Base-by-base conservation (phyloP, 2,888 invertebrate genomes). In the Carcina quercana region DNA sequence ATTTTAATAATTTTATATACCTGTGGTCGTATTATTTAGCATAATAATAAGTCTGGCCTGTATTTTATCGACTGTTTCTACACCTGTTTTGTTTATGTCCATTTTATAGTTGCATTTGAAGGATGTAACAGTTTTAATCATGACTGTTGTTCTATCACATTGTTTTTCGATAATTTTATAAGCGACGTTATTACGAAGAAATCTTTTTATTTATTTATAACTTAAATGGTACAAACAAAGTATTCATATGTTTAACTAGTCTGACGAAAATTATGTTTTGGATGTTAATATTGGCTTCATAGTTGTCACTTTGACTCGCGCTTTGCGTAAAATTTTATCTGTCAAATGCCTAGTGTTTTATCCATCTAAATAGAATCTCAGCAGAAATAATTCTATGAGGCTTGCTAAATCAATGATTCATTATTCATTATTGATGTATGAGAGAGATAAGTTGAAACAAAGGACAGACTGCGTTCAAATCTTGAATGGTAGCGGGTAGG, bases 201-300 rank as follows among this genome's bases (percentile, higher is more conserved):
- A n/a, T n/a, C n/a, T n/a, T n/a, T n/a, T n/a, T n/a, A n/a, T n/a
- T n/a, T n/a, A n/a, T n/a, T n/a, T 65, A 55, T 54, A 49, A 59
- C 53, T 59, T 54, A 58, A 73, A 74, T 56, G 73, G 69, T 76
- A 75, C 70, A 73, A 70, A 74, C 54, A 52, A 61, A 59, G 65
- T 73, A 70, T 74, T 74, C 69, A 68, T 70, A 68, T 56, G 47
- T 61, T 66, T 63, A 66, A 64, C 63, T 74, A 74, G 75, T 72
- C 64, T 59, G 60, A 60, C 50, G 43, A 35, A 50, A 54, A 53
- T 43, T 50, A 45, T 53, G 47, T 46, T 58, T 57, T 39, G 36
- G 42, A 51, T 43, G 47, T 53, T 20, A n/a, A 20, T n/a, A n/a
- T n/a, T n/a, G n/a, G n/a, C n/a, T n/a, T n/a, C n/a, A n/a, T n/a